These are phyloP conservation scores for Strix aluco DNA, from an alignment of 2,113 vertebrate species.

Conservation along the genomic window DNA sequence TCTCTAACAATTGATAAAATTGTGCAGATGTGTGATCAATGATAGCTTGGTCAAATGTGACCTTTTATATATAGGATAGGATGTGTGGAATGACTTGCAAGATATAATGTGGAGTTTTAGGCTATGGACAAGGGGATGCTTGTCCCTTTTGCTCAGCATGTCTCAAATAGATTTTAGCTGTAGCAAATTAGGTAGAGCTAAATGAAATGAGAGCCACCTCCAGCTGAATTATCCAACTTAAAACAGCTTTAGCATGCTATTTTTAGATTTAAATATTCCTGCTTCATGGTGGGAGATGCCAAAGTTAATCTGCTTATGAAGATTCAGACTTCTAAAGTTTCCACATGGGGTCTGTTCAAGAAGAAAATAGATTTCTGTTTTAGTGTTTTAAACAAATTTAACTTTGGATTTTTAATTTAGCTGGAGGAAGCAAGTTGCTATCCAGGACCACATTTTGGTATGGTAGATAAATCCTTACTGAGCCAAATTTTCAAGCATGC, in stretches of 20 bases:
- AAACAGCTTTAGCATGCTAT: slow-evolving; percentile 60
- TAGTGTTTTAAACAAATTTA: neutral
- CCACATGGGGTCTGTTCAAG: slow-evolving; percentile 1
- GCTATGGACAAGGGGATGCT: neutral
- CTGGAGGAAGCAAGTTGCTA: neutral
- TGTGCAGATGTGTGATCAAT: slow-evolving; percentile 30
- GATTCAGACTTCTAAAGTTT: slow-evolving; percentile 45
- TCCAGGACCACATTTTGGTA: neutral
- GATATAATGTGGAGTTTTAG: slow-evolving; percentile 11
- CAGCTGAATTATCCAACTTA: slow-evolving; percentile 52
- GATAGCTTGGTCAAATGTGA: slow-evolving; percentile 30
- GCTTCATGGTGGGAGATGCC: slow-evolving; percentile 51
- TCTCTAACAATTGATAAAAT: neutral
- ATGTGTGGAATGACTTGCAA: slow-evolving; percentile 23
- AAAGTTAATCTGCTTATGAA: slow-evolving; percentile 59
- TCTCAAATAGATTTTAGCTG: slow-evolving; percentile 51
- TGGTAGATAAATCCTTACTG: neutral
- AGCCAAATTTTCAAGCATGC: neutral
- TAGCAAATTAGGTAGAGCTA: slow-evolving; percentile 49
- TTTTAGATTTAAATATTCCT: slow-evolving; percentile 66
- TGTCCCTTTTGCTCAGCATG: slow-evolving; percentile 40
- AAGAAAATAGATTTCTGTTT: neutral
- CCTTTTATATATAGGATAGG: slow-evolving; percentile 20
- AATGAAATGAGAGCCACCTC: slow-evolving; percentile 60
- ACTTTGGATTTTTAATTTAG: slow-evolving; percentile 6